Evolutionary conservation across 2,113 vertebrate species (phyloP), one percentile per base, ranked within the genome.

Genomic region (Columbina picui): DNA sequence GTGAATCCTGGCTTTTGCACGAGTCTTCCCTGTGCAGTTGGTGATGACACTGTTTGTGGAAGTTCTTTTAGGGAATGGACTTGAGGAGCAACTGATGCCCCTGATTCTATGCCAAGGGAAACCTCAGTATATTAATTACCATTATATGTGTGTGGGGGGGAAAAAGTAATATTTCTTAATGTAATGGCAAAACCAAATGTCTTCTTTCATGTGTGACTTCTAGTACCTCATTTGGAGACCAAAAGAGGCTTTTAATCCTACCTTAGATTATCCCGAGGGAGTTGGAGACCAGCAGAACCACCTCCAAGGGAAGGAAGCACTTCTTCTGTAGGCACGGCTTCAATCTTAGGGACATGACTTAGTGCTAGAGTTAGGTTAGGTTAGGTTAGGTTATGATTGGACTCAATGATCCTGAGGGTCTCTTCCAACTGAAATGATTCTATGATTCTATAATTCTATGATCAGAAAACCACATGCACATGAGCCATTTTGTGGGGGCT

Each of bases 381-480:
- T 45, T 45, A 45, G 43, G 43, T 45, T 45, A 45, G 18, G 43
- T 45, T 45, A 45, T 45, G 43, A 18, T 18, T 45, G 43, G 18
- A 45, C 43, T 45, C 43, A 7, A 43, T 43, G 43, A 45, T 45
- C 43, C 17, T 45, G 43, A 45, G 43, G 18, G 43, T 45, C 18
- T 45, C 43, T 45, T 45, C 43, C 9, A 45, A 45, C 43, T 19
- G 8, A 45, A 45, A 45, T 45, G 18, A 45, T 19, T 45, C 43
- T 45, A 18, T 45, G 43, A 45, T 45, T 45, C 43, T 45, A 18
- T 45, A 18, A 45, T 45, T 45, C 43, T 43, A 43, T 0, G 0
- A 27, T 39, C 26, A 67, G 64, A 64, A 68, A 26, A 47, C 20
- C 0, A 1, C 10, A 14, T 17, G 10, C 14, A 15, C 0, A 1